Evolutionary conservation across 2,888 invertebrate genomes (phyloP).

Genomic region (Nomada ruficornis): DNA sequence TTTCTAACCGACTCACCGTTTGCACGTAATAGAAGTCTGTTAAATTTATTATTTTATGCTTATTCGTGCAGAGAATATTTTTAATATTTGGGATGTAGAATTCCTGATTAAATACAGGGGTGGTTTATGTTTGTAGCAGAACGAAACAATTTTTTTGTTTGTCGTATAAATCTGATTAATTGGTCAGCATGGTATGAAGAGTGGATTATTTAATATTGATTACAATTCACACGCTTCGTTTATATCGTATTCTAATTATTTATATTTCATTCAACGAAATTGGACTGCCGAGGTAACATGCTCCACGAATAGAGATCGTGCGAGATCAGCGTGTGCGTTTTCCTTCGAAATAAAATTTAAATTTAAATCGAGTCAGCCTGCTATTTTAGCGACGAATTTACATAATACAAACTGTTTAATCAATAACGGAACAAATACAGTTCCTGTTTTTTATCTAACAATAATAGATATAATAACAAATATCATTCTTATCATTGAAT

Average conservation of each 20-base stretch:
- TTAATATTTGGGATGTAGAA: background rate
- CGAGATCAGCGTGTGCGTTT: background rate
- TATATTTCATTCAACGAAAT: background rate
- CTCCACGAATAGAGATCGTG: background rate
- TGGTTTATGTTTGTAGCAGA: background rate
- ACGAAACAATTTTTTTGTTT: conserved; percentile 10
- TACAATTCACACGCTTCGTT: background rate
- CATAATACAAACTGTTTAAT: too few relatives aligned
- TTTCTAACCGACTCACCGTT: too few relatives aligned
- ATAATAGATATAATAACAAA: too few relatives aligned
- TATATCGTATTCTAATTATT: background rate
- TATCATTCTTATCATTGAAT: too few relatives aligned
- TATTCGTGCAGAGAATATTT: background rate
- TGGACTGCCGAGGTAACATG: background rate
- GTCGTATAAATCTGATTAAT: background rate
- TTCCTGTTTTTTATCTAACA: too few relatives aligned
- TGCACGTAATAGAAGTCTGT: too few relatives aligned
- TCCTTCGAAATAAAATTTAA: background rate
- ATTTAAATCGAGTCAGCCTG: background rate
- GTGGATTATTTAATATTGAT: conserved; percentile 7
- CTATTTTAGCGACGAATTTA: too few relatives aligned
- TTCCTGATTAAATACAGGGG: background rate
- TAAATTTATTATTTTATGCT: too few relatives aligned
- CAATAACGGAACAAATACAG: too few relatives aligned
- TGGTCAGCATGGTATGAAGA: background rate